These are phyloP conservation scores for Cossypha polioptera DNA, from an alignment of 2,797 vertebrate genomes.

Conservation along the genomic window DNA sequence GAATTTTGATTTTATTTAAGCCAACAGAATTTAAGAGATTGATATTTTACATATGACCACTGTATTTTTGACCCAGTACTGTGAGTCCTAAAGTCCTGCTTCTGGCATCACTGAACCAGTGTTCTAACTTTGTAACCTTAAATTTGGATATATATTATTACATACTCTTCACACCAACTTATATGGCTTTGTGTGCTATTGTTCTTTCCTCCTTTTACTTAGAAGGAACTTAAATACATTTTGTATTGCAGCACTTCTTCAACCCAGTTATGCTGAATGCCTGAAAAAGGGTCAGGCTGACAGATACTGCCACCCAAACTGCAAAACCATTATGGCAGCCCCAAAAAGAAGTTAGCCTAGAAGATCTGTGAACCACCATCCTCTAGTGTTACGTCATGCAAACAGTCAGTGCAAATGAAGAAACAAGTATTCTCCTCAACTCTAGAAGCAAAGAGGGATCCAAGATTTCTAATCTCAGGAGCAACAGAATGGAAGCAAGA, in stretches of 20 bases:
- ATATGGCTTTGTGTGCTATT: neutral
- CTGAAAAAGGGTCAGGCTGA: neutral
- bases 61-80: neutral
- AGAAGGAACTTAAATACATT: neutral
- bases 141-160: neutral
- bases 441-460: neutral
- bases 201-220: neutral
- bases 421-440: neutral
- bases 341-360: neutral
- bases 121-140: neutral
- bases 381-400: neutral
- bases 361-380: neutral
- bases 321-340: neutral
- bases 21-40: neutral
- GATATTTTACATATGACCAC: neutral
- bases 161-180: neutral
- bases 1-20: neutral
- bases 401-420: neutral
- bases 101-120: neutral
- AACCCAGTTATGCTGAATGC: neutral
- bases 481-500: fast-evolving
- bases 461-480: neutral
- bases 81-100: neutral
- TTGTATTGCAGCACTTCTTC: neutral
- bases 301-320: neutral